Evolutionary conservation across 2,113 vertebrate species (phyloP).

Genomic region (Conger conger): DNA sequence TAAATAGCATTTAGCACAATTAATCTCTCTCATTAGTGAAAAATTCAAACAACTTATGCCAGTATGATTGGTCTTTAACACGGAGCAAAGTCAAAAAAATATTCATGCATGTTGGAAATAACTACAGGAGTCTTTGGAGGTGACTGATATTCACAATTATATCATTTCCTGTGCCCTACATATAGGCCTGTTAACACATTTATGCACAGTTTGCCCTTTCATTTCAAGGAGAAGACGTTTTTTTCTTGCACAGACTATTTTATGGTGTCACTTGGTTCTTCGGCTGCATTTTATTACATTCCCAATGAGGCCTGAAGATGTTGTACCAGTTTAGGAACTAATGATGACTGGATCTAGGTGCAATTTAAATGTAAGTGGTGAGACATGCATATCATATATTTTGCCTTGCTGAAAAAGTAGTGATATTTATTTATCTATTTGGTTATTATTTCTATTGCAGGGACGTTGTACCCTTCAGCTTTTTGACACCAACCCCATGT

Average conservation of each 20-base stretch:
- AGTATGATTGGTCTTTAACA: not conserved
- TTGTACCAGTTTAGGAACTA: not conserved
- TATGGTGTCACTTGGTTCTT: not conserved
- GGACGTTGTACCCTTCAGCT: not conserved
- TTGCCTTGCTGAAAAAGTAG: not conserved
- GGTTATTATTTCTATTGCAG: not conserved
- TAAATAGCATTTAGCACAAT: not conserved
- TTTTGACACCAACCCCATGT: not conserved
- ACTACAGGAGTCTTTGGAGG: not conserved
- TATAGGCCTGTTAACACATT: conserved; percentile 13
- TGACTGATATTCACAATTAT: conserved; percentile 12
- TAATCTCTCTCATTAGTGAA: not conserved
- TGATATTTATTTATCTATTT: not conserved
- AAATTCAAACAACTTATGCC: not conserved
- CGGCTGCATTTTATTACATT: not conserved
- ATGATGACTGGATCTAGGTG: not conserved
- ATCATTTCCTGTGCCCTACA: conserved; percentile 6
- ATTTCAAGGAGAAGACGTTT: conserved; percentile 12
- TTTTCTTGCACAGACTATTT: conserved; percentile 2
- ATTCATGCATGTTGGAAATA: not conserved
- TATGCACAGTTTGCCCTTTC: conserved; percentile 20
- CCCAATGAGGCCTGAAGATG: conserved; percentile 18
- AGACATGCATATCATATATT: not conserved
- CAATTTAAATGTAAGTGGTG: not conserved
- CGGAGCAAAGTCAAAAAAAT: not conserved